Percentiles rank a stretch among this genome's conserved stretches.
Evolutionary conservation across 1,140 invertebrate genomes (phyloP).

Genomic region (Cotesia vestalis): DNA sequence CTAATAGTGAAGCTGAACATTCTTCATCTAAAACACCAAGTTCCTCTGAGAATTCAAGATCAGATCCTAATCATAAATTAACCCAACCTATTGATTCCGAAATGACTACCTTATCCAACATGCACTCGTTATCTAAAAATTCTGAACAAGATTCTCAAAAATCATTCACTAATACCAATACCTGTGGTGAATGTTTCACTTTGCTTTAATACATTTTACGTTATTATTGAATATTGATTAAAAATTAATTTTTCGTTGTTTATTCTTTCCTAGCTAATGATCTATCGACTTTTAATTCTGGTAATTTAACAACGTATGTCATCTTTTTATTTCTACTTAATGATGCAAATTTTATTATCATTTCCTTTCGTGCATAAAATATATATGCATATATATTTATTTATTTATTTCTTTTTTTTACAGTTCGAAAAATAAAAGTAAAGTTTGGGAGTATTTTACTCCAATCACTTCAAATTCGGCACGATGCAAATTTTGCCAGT

Average conservation of each 20-base stretch:
- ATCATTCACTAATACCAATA: too few species aligned
- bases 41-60: not conserved
- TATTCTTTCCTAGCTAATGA: too few species aligned
- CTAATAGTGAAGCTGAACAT: not conserved
- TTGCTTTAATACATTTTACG: too few species aligned
- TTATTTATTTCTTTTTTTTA: slow-evolving; percentile 3
- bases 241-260: too few species aligned
- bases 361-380: not conserved
- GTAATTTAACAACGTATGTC: too few species aligned
- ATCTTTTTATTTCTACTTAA: too few species aligned
- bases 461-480: not conserved
- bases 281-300: too few species aligned
- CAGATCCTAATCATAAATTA: not conserved
- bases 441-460: slow-evolving; percentile 13
- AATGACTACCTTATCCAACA: not conserved
- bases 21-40: not conserved
- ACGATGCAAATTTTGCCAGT: not conserved
- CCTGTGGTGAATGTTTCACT: too few species aligned
- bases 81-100: not conserved
- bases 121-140: not conserved
- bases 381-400: not conserved
- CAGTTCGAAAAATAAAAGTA: slow-evolving; percentile 10
- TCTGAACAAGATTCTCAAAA: too few species aligned
- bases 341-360: too few species aligned
- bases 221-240: too few species aligned